These are phyloP conservation scores for Sparus aurata DNA, from an alignment of 2,797 vertebrate species.

Conservation along the genomic window DNA sequence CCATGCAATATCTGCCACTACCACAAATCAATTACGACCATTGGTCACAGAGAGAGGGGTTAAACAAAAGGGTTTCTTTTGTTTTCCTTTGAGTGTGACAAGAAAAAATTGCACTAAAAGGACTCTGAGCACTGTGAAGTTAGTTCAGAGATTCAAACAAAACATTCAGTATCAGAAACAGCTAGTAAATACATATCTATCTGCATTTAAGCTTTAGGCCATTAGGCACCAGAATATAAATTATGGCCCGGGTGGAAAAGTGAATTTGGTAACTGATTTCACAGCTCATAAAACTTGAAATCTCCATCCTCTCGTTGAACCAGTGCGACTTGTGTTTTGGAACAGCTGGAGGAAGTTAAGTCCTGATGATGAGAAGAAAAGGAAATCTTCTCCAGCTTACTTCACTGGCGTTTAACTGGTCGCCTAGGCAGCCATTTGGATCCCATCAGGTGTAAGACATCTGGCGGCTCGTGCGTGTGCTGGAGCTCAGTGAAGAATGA, in stretches of 20 bases:
- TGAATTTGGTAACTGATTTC: conserved; percentile 34
- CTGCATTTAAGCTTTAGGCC: conserved; percentile 17
- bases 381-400: not conserved
- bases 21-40: conserved; percentile 31
- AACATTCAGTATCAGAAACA: conserved; percentile 5
- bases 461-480: conserved; percentile 23
- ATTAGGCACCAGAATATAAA: conserved; percentile 20
- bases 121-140: not conserved
- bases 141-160: conserved; percentile 26
- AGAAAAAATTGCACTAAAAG: conserved; percentile 28
- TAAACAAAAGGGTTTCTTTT: conserved; percentile 34
- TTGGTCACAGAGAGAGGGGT: conserved; percentile 39
- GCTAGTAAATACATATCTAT: not conserved
- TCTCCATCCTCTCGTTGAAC: conserved; percentile 28
- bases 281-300: conserved; percentile 23
- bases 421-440: conserved; percentile 1
- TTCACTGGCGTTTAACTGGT: conserved; percentile 2
- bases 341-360: conserved; percentile 46
- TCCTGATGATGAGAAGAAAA: conserved; percentile 9
- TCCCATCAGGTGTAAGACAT: conserved; percentile 54
- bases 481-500: conserved; percentile 27
- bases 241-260: conserved; percentile 17
- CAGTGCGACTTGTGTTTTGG: conserved; percentile 1
- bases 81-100: conserved; percentile 22
- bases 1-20: conserved; percentile 41